Conservation (phyloP, 2,113 vertebrate genomes). For the Dromaius novaehollandiae region DNA sequence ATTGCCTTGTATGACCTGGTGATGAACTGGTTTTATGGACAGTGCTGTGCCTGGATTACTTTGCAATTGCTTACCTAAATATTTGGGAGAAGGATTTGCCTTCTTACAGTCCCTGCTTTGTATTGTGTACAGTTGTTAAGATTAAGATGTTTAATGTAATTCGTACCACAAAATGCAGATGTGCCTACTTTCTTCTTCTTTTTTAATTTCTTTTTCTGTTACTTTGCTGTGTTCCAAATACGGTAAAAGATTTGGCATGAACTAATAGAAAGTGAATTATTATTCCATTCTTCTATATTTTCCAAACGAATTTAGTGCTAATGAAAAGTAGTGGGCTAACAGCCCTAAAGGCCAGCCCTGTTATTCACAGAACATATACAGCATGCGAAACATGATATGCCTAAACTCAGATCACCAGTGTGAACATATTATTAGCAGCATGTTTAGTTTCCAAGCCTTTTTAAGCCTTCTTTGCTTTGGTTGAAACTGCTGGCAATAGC, state of each 20-base stretch:
- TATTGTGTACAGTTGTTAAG: background rate
- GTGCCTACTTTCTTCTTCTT: background rate
- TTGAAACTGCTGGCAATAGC: background rate
- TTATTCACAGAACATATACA: background rate
- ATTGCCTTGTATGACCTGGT: constrained; percentile 17
- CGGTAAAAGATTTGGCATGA: background rate
- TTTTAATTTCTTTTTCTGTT: background rate
- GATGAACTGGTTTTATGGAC: constrained; percentile 11
- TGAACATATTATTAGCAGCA: background rate
- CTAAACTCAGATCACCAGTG: background rate
- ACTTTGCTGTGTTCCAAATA: background rate
- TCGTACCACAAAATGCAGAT: background rate
- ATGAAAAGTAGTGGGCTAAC: background rate
- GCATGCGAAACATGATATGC: background rate
- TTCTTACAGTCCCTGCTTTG: background rate
- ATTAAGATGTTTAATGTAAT: background rate
- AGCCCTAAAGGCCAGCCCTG: background rate
- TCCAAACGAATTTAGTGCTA: background rate
- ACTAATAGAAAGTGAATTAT: background rate
- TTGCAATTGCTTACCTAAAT: constrained; percentile 37
- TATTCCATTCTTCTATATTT: background rate
- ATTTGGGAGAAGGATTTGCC: background rate
- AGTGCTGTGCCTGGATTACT: constrained; percentile 9
- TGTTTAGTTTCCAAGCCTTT: background rate
- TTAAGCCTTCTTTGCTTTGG: background rate